A percentile compares a stretch with the other conserved stretches of the same genome.
phyloP scores from a whole-genome alignment of 2,888 invertebrate species.

The Catocala fraxini region DNA sequence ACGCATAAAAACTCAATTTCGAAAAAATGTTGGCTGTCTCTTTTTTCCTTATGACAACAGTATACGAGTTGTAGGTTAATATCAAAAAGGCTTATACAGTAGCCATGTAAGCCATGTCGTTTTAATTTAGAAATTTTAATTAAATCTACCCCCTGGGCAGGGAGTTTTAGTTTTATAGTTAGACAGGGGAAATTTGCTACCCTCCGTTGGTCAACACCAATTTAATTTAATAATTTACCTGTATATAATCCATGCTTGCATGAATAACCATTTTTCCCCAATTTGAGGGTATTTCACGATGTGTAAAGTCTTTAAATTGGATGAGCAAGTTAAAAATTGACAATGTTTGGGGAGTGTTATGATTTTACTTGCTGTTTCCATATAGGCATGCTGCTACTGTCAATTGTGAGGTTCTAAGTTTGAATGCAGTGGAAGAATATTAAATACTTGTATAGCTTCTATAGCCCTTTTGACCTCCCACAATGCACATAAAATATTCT shows the following conservation, averaged over 20 bases:
- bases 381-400: too few relatives aligned
- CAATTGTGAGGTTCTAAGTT: too few relatives aligned
- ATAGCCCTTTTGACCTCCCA: too few relatives aligned
- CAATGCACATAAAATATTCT: too few relatives aligned
- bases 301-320: constrained; percentile 8
- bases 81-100: too few relatives aligned
- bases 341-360: constrained; percentile 10
- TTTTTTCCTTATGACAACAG: too few relatives aligned
- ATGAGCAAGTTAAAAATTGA: background rate
- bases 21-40: too few relatives aligned
- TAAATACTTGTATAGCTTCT: too few relatives aligned
- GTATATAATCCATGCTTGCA: constrained; percentile 39
- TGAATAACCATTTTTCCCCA: constrained; percentile 19
- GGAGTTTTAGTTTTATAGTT: constrained; percentile 47
- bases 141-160: constrained; percentile 40
- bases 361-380: background rate
- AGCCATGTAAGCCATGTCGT: constrained; percentile 49
- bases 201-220: constrained; percentile 26
- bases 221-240: constrained; percentile 46
- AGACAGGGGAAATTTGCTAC: constrained; percentile 16
- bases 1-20: too few relatives aligned
- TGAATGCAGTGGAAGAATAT: too few relatives aligned
- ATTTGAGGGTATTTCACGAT: constrained; percentile 13
- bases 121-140: constrained; percentile 64
- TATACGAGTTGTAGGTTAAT: too few relatives aligned